These are phyloP conservation scores for Syngnathus floridae DNA, from an alignment of 2,113 vertebrate species.

Conservation along the genomic window DNA sequence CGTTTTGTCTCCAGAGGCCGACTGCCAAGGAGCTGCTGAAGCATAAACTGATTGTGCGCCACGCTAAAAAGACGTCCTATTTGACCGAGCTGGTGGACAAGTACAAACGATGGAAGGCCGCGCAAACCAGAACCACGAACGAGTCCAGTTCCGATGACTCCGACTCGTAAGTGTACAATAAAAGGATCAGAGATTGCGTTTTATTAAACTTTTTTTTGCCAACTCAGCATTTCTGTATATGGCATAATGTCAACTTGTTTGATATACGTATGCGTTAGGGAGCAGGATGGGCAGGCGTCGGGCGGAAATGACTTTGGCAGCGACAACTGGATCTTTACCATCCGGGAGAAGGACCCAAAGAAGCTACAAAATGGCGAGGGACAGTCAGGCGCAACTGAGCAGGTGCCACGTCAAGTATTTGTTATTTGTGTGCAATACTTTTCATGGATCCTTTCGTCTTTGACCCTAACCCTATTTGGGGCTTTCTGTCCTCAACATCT, in stretches of 20 bases:
- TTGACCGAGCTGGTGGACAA: slow-evolving; percentile 93
- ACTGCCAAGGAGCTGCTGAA: slow-evolving; percentile 95
- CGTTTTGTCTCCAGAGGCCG: slow-evolving; percentile 82
- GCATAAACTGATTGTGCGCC: slow-evolving; percentile 93
- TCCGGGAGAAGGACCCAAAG: slow-evolving; percentile 88
- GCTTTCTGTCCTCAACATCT: no score
- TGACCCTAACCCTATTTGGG: no score
- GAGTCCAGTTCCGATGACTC: slow-evolving; percentile 94
- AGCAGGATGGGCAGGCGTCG: slow-evolving; percentile 86
- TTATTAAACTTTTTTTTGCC: no score
- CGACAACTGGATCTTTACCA: slow-evolving; percentile 94
- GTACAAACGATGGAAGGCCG: slow-evolving; percentile 93
- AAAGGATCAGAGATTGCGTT: no score
- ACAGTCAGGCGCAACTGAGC: slow-evolving; percentile 71
- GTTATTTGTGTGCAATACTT: not conserved
- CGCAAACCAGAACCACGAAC: slow-evolving; percentile 75
- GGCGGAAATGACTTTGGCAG: slow-evolving; percentile 84
- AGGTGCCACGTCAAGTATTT: slow-evolving; percentile 49
- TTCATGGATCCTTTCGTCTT: no score
- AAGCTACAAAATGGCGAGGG: slow-evolving; percentile 88
- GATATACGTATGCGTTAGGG: slow-evolving; percentile 59
- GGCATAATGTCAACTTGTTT: not conserved
- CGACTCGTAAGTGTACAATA: slow-evolving; percentile 75
- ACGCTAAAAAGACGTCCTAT: slow-evolving; percentile 95
- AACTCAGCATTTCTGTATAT: no score